A percentile compares a stretch with the other conserved stretches of the same genome.
Conservation (phyloP, 2,888 invertebrate species). For the Lepidonotus clava region DNA sequence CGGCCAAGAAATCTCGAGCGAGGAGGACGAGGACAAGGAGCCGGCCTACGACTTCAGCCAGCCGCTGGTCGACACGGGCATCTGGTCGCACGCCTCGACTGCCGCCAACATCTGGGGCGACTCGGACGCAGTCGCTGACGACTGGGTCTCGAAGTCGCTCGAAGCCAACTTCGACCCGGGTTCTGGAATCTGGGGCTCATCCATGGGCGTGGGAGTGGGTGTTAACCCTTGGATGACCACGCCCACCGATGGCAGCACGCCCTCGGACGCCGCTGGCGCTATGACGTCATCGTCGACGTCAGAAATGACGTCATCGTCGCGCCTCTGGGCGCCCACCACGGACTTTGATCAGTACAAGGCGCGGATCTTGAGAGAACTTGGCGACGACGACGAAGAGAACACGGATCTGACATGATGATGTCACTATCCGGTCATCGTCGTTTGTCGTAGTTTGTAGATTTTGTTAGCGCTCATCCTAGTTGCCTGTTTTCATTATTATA, state of each 20-base stretch:
- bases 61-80: neutral
- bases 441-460: neutral
- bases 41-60: constrained; percentile 16
- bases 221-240: neutral
- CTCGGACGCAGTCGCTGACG: constrained; percentile 36
- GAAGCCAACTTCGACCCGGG: constrained; percentile 2
- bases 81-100: neutral
- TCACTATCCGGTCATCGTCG: neutral
- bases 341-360: constrained; percentile 35
- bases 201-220: neutral
- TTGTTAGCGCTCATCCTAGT: constrained; percentile 7
- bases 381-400: constrained; percentile 4
- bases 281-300: neutral
- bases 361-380: constrained; percentile 8
- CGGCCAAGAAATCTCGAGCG: constrained; percentile 18
- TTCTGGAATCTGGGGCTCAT: neutral
- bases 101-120: constrained; percentile 35
- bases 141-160: constrained; percentile 44
- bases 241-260: neutral
- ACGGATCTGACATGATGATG: constrained; percentile 34
- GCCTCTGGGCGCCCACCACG: constrained; percentile 19
- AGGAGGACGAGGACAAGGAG: neutral
- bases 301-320: neutral
- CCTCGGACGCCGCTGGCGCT: neutral
- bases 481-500: neutral